Percentiles rank a stretch among this genome's conserved stretches.
phyloP scores from a whole-genome alignment of 2,888 invertebrate genomes.

The Muscina levida region DNA sequence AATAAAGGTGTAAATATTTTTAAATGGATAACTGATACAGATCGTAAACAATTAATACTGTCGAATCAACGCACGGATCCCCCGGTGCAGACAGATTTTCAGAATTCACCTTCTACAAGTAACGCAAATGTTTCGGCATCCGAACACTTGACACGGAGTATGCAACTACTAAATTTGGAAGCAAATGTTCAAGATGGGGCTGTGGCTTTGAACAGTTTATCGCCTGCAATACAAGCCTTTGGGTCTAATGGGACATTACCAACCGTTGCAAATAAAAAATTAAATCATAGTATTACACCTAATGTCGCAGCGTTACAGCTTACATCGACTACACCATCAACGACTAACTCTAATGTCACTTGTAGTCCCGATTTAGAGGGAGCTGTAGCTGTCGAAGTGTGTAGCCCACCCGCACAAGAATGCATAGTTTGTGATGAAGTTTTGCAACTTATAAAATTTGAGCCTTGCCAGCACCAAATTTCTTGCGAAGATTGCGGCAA shows the following conservation, averaged over 20 bases:
- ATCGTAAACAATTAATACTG: constrained; percentile 77
- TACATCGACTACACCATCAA: constrained; percentile 8
- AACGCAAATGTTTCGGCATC: constrained; percentile 52
- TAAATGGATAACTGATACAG: constrained; percentile 83
- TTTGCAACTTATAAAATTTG: constrained; percentile 84
- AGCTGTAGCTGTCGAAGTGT: neutral
- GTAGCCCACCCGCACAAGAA: constrained; percentile 76
- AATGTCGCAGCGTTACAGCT: constrained; percentile 42
- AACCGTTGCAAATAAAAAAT: constrained; percentile 41
- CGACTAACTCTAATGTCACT: constrained; percentile 40
- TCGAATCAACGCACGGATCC: constrained; percentile 70
- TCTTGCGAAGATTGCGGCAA: constrained; percentile 88
- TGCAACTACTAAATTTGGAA: constrained; percentile 67
- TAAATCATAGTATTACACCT: constrained; percentile 1
- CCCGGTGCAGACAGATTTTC: constrained; percentile 8
- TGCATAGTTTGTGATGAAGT: constrained; percentile 88
- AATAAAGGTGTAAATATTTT: constrained; percentile 87
- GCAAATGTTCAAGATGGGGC: constrained; percentile 61
- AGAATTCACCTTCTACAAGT: constrained; percentile 55
- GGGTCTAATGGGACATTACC: constrained; percentile 16
- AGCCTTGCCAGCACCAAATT: constrained; percentile 88
- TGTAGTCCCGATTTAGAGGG: constrained; percentile 28
- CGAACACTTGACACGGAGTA: constrained; percentile 67
- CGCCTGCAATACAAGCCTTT: neutral
- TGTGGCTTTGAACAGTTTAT: constrained; percentile 38